phyloP scores from a whole-genome alignment of 2,113 vertebrate genomes.

The Saguinus imperator region DNA sequence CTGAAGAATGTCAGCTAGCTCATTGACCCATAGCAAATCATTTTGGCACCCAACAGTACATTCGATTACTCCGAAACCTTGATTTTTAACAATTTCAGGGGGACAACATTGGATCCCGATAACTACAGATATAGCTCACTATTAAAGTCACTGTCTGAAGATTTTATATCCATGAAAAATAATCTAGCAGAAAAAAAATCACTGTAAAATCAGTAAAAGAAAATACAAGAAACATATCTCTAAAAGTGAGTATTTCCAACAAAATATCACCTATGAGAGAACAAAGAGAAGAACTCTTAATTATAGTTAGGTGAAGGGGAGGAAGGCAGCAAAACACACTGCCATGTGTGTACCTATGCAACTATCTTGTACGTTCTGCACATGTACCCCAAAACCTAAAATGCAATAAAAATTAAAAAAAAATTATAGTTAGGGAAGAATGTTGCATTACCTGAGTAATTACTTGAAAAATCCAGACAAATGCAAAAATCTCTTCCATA shows the following conservation, averaged over 20 bases:
- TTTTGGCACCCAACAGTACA: neutral
- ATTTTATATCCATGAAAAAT: slow-evolving; percentile 2
- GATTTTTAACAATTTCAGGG: neutral
- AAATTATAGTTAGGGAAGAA: neutral
- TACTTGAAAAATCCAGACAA: slow-evolving; percentile 10
- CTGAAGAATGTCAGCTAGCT: neutral
- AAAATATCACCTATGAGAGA: neutral
- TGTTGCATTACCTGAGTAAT: neutral
- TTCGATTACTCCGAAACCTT: slow-evolving; percentile 27
- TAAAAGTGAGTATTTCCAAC: neutral
- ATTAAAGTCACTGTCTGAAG: neutral
- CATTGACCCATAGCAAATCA: slow-evolving; percentile 8
- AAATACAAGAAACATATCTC: neutral
- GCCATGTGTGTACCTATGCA: no score
- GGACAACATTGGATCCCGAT: neutral
- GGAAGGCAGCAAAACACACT: no score
- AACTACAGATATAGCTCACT: neutral
- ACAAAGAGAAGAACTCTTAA: neutral
- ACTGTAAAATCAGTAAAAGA: neutral
- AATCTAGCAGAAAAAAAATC: neutral
- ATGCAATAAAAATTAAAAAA: no score
- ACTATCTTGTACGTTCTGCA: no score
- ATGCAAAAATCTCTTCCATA: neutral
- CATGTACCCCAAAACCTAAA: no score
- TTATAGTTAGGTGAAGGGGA: neutral